Conservation (phyloP, 2,113 vertebrate genomes). For the Fregata magnificens region DNA sequence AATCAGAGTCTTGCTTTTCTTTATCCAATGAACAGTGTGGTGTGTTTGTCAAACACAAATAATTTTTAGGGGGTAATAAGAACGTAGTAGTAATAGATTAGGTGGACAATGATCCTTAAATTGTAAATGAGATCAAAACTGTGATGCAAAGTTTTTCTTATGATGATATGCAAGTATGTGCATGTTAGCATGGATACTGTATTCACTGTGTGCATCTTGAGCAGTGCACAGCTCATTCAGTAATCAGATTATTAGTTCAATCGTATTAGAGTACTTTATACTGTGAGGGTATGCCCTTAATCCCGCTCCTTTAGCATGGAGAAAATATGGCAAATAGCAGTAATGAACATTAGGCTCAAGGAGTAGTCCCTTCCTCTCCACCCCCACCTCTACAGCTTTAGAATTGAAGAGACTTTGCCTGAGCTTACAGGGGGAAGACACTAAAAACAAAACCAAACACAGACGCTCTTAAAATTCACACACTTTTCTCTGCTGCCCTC, state of each 20-base stretch:
- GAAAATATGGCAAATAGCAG: background rate
- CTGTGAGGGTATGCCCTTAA: background rate
- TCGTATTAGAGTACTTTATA: background rate
- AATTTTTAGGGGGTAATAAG: background rate
- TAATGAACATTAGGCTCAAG: background rate
- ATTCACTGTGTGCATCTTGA: background rate
- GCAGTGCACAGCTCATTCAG: background rate
- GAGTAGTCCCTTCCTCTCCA: background rate
- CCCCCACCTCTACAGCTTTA: background rate
- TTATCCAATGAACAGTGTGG: background rate
- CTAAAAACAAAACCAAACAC: background rate
- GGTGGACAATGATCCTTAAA: background rate
- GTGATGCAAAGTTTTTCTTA: background rate
- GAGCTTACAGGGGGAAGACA: background rate
- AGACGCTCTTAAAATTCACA: background rate
- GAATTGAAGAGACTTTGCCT: background rate
- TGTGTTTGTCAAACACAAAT: background rate
- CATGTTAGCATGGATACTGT: background rate
- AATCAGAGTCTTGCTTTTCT: background rate
- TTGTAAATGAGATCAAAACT: background rate
- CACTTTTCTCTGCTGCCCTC: background rate
- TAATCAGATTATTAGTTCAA: slow-evolving; percentile 20
- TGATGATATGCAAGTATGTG: background rate
- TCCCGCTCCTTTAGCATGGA: background rate
- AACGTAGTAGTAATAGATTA: background rate